Evolutionary conservation across 2,113 vertebrate species (phyloP).

Genomic region (Corythornis vintsioides): DNA sequence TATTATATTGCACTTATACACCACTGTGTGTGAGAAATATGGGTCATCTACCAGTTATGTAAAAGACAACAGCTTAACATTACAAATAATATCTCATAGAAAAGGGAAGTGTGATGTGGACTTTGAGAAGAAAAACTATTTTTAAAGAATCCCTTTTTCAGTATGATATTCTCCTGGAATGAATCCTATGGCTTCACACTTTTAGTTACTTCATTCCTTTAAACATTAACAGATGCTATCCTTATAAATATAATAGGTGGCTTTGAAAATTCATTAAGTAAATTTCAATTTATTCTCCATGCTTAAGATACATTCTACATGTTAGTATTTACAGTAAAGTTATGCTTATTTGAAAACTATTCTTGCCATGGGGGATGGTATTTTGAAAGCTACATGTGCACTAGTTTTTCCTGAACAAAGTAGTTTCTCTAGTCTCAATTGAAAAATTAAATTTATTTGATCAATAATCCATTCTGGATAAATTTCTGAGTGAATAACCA

Average conservation of each 20-base stretch:
- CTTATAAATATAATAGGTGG: background rate
- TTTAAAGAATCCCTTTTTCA: background rate
- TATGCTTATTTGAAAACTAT: background rate
- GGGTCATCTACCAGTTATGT: background rate
- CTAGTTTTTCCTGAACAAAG: background rate
- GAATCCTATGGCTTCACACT: background rate
- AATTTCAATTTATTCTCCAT: background rate
- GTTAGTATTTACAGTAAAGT: background rate
- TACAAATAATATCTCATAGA: background rate
- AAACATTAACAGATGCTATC: background rate
- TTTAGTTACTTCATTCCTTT: background rate
- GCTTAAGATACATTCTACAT: background rate
- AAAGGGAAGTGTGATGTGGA: background rate
- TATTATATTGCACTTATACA: background rate
- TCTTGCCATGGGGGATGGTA: background rate
- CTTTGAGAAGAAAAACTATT: background rate
- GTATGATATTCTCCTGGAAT: background rate
- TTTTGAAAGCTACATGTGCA: too few species aligned
- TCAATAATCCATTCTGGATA: background rate
- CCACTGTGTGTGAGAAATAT: background rate
- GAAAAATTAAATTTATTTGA: background rate
- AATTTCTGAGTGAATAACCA: background rate
- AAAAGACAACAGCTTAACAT: background rate
- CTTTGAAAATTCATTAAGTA: background rate
- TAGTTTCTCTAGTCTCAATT: background rate